Evolutionary conservation across 2,888 invertebrate genomes (phyloP), one percentile per base, ranked within the genome.

Genomic region (Acronicta leporina): DNA sequence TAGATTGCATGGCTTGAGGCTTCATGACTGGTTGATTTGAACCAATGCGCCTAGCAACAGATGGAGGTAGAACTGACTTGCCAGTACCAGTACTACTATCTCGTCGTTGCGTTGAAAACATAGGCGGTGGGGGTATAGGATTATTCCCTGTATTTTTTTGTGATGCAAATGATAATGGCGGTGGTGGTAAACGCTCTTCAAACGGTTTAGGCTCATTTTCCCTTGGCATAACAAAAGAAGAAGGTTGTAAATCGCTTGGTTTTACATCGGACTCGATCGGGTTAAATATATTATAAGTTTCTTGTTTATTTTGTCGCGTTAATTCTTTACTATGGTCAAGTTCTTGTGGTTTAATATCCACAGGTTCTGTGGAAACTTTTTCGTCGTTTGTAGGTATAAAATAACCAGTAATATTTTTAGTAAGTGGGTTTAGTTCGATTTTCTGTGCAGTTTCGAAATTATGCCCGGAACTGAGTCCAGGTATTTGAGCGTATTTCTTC

Each of bases 401-500:
- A 48, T 75, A 75, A 5, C 73, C 64, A 16, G 80, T 78, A 15
- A 71, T 58, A 41, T 73, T 76, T 46, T 75, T 70, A 7, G 63
- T 63, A 0, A 71, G 15, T 0, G 78, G 72, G 25, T 73, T 77
- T 9, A 66, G 63, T 67, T 73, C 51, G 20, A 79, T 61, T 62
- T 73, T 62, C 61, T 79, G 72, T 3, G 81, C 68, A 5, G 59
- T 59, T 38, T 69, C 73, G 1, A 55, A 55, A 9, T 67, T 72
- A 1, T 89, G 89, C 4, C 88, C 87, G 8, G 97, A 88, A 25
- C 96, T 89, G 5, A 97, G 84, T 0, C 97, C 97, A 0, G 97
- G 97, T 77, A 97, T 96, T 79, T 96, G 97, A 0, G 97, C 97
- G 87, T 98, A 97, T 80, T 97, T 96, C 84, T 96, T 96, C 75